A percentile compares a stretch with the other conserved stretches of the same genome.
Conservation (phyloP, 2,888 invertebrate genomes). For the Drosophila heteroneura region DNA sequence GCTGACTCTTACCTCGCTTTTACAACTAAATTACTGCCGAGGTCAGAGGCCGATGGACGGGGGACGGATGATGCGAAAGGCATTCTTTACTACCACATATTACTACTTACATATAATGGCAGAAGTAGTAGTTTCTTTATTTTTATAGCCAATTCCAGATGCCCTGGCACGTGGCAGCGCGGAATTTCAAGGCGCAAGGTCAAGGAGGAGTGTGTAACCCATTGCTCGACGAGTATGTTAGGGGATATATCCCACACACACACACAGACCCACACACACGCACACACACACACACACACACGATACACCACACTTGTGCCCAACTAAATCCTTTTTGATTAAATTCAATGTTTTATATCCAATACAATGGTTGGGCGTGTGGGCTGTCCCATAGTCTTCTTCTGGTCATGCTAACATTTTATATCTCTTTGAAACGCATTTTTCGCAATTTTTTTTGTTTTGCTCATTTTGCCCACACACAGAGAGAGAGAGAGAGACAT, state of each 20-base stretch:
- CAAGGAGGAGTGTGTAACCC: conserved; percentile 66
- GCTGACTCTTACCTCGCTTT: conserved; percentile 18
- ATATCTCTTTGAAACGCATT: conserved; percentile 81
- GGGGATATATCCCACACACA: conserved; percentile 1
- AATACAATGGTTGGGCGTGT: conserved; percentile 54
- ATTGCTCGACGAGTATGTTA: conserved; percentile 40
- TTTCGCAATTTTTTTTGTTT: conserved; percentile 54
- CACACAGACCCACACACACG: conserved; percentile 20
- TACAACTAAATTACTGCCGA: conserved; percentile 29
- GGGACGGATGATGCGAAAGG: not conserved
- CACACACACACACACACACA: conserved; percentile 11
- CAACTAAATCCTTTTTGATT: conserved; percentile 79
- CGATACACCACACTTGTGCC: conserved; percentile 5
- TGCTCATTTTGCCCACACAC: conserved; percentile 39
- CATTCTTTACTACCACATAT: conserved; percentile 38
- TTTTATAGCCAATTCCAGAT: conserved; percentile 44
- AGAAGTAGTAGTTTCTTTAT: conserved; percentile 30
- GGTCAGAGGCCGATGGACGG: not conserved
- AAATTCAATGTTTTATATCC: conserved; percentile 82
- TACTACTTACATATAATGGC: conserved; percentile 14
- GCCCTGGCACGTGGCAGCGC: conserved; percentile 69
- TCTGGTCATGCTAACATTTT: conserved; percentile 78
- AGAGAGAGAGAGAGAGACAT: conserved; percentile 3
- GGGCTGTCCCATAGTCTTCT: conserved; percentile 35
- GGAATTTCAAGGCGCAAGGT: conserved; percentile 67